Conservation (phyloP, 1,140 invertebrate genomes). For the Chrysoperla carnea region DNA sequence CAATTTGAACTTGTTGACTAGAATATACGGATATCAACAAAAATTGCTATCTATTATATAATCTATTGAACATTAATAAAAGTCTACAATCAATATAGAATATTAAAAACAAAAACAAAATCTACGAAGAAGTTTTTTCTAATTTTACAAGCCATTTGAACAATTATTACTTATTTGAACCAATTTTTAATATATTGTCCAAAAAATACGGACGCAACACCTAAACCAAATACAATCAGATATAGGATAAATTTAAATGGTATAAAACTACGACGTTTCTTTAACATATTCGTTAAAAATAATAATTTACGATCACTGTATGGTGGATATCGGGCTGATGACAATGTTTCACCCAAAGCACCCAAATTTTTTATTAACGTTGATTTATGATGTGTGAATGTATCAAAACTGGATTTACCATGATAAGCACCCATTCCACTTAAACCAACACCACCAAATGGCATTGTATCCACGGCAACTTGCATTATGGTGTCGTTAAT, state of each 20-base stretch:
- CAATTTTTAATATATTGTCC: too few relatives aligned
- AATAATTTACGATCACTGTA: constrained; percentile 12
- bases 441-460: constrained; percentile 71
- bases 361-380: constrained; percentile 60
- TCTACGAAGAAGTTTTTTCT: too few relatives aligned
- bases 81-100: too few relatives aligned
- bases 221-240: constrained; percentile 47
- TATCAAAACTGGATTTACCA: constrained; percentile 80
- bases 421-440: constrained; percentile 91
- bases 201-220: constrained; percentile 30
- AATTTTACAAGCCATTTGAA: too few relatives aligned
- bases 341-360: constrained; percentile 46
- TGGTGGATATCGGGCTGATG: constrained; percentile 21
- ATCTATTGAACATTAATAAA: too few relatives aligned
- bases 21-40: too few relatives aligned
- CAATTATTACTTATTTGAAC: too few relatives aligned
- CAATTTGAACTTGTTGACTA: too few relatives aligned
- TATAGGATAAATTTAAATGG: constrained; percentile 43
- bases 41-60: too few relatives aligned
- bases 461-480: constrained; percentile 52
- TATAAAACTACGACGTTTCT: constrained; percentile 25
- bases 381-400: constrained; percentile 82
- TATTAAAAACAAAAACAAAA: too few relatives aligned
- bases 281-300: constrained; percentile 14
- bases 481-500: constrained; percentile 78